These are phyloP conservation scores for Colletes gigas DNA, from an alignment of 1,140 invertebrate genomes.

Conservation along the genomic window DNA sequence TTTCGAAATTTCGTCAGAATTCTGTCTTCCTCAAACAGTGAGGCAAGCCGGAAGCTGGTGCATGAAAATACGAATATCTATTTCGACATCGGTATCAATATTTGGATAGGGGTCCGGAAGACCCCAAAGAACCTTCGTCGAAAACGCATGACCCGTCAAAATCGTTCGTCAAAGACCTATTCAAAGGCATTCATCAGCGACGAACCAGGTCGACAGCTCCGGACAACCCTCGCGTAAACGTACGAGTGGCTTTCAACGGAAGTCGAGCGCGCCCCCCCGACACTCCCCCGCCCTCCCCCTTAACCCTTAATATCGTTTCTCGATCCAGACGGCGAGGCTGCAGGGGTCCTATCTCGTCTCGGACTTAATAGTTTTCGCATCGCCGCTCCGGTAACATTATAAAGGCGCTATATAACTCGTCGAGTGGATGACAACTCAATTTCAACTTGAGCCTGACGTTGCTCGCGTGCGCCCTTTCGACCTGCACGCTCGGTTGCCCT, in stretches of 20 bases:
- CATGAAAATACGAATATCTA: neutral
- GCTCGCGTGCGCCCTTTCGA: constrained; percentile 77
- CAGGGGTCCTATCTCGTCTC: constrained; percentile 55
- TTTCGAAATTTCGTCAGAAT: no score
- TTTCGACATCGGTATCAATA: neutral
- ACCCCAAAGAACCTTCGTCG: neutral
- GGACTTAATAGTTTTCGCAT: constrained; percentile 76
- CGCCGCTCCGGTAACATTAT: constrained; percentile 70
- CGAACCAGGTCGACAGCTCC: constrained; percentile 4
- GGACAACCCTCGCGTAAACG: neutral
- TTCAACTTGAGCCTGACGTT: constrained; percentile 79
- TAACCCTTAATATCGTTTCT: constrained; percentile 28
- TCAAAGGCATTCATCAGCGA: neutral
- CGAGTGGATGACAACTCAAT: constrained; percentile 81
- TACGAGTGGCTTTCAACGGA: neutral
- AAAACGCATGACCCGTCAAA: neutral
- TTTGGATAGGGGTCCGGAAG: neutral
- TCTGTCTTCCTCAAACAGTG: no score
- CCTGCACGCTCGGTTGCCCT: constrained; percentile 36
- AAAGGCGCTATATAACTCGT: constrained; percentile 76
- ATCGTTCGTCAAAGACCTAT: neutral
- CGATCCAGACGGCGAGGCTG: constrained; percentile 15
- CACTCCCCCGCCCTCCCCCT: no score
- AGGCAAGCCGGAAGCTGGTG: neutral
- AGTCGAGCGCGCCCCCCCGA: neutral